Evolutionary conservation across 1,140 invertebrate species (phyloP), one percentile per base, ranked within the genome.

Genomic region (Cylas formicarius): DNA sequence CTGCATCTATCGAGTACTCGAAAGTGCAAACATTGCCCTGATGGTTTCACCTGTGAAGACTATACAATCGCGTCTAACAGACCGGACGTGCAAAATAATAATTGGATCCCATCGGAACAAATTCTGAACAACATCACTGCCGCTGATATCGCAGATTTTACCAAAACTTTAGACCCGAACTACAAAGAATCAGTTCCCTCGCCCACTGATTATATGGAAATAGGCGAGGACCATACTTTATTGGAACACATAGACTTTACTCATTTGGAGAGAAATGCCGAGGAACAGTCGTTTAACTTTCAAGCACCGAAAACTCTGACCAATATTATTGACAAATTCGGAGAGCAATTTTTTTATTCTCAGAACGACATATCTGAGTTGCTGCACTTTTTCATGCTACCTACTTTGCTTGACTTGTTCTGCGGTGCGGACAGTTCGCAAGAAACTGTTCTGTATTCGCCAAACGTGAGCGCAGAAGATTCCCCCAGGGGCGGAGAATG

Each of bases 251-350:
- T 39, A 4, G n/a, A 33, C 19, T 6, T 31, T 6, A 11, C 29
- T 6, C 5, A 31, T 13, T 7, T 11, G 11, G 29, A 31, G 29
- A 31, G 18, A 11, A 31, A 31, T 16, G 21, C 37, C n/a, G 20
- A 4, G 19, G 45, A 55, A 29, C 43, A 52, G 23, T 45, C 52
- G 4, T 46, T 41, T 20, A 36, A n/a, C 10, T 60, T 53, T 50
- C 45, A 56, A 34, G 40, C 56, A 3, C 59, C 59, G 1, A 53
- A 53, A 29, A 48, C 31, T 32, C 48, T 49, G 18, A 33, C 33
- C 2, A 50, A 43, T 8, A 11, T 58, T 23, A 13, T 55, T 20
- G 29, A 46, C 26, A 43, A 36, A 40, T 51, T 48, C 13, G 42
- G 43, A 22, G 23, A 27, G 8, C 47, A 38, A 4, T 24, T 41